Evolutionary conservation across 2,113 vertebrate genomes (phyloP).

Genomic region (Stegastes partitus): DNA sequence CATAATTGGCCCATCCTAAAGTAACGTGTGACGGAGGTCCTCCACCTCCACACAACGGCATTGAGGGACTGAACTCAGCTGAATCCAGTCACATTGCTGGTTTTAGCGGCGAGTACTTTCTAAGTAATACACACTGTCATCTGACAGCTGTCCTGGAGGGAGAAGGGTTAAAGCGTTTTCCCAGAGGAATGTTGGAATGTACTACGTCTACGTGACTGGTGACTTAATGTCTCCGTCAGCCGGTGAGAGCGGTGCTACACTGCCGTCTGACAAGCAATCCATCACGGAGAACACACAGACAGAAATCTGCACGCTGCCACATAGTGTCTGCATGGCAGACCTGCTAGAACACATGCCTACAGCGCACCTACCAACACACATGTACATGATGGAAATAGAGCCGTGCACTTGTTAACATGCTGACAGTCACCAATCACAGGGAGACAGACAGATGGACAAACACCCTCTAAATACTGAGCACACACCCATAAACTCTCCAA

Average conservation of each 20-base stretch:
- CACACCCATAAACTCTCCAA: conserved; percentile 38
- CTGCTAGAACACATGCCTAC: conserved; percentile 39
- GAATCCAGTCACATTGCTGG: conserved; percentile 21
- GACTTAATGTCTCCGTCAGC: conserved; percentile 82
- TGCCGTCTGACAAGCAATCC: conserved; percentile 83
- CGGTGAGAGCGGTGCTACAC: conserved; percentile 69
- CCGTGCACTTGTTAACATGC: conserved; percentile 45
- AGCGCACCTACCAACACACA: neutral
- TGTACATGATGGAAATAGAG: conserved; percentile 1
- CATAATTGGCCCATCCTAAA: conserved; percentile 38
- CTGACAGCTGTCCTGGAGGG: conserved; percentile 62
- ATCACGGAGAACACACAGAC: conserved; percentile 82
- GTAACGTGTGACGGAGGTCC: conserved; percentile 41
- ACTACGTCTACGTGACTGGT: conserved; percentile 78
- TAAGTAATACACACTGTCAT: conserved; percentile 64
- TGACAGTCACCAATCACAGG: conserved; percentile 34
- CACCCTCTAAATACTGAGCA: conserved; percentile 22
- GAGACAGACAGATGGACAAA: conserved; percentile 38
- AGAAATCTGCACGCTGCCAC: conserved; percentile 57
- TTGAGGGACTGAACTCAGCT: conserved; percentile 37
- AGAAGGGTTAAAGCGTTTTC: conserved; percentile 80
- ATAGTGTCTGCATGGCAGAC: conserved; percentile 51
- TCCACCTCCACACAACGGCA: conserved; percentile 49
- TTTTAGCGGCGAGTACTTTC: conserved; percentile 33
- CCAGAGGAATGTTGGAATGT: conserved; percentile 73